Evolutionary conservation across 1,140 invertebrate genomes (phyloP).

Genomic region (Rhopalosiphum padi): DNA sequence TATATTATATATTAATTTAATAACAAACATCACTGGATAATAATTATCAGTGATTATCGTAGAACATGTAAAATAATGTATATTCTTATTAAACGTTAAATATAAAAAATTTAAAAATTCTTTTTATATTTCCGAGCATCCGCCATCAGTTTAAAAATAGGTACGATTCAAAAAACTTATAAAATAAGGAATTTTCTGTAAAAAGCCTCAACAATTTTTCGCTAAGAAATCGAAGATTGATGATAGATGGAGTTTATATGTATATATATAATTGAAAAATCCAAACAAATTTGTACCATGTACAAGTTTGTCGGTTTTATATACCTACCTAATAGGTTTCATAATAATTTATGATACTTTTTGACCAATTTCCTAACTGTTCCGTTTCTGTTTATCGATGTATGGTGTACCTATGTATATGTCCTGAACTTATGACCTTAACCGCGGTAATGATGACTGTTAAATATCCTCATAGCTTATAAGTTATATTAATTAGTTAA

Average conservation of each 20-base stretch:
- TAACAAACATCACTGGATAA: background rate
- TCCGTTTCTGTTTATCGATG: background rate
- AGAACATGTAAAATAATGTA: background rate
- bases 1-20: background rate
- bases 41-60: background rate
- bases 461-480: too few species aligned
- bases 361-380: background rate
- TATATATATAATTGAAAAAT: background rate
- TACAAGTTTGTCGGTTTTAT: background rate
- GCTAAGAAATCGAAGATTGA: background rate
- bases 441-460: background rate
- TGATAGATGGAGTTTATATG: background rate
- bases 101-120: background rate
- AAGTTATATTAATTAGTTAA: too few species aligned
- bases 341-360: background rate
- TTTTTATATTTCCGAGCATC: background rate
- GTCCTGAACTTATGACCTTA: background rate
- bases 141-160: background rate
- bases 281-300: background rate
- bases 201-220: background rate
- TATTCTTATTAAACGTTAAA: background rate
- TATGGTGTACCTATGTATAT: background rate
- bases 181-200: background rate
- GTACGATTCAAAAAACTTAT: background rate
- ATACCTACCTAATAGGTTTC: too few species aligned